phyloP scores from a whole-genome alignment of 2,797 vertebrate species.

The Chaunax sp. region DNA sequence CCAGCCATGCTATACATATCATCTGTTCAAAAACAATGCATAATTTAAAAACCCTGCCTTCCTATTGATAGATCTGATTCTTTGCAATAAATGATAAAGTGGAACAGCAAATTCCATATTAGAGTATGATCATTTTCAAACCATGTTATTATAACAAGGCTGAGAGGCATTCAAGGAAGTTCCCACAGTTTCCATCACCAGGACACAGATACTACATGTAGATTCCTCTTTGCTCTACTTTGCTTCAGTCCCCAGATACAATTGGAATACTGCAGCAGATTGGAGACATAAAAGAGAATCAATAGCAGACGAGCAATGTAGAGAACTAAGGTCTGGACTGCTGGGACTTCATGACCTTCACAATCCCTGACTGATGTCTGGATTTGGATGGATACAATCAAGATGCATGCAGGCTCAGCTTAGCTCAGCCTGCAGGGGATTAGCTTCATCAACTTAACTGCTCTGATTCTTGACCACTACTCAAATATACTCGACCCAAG shows the following conservation, averaged over 20 bases:
- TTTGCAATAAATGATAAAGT: neutral
- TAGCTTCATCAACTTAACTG: slow-evolving; percentile 50
- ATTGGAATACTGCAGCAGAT: slow-evolving; percentile 72
- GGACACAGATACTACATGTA: slow-evolving; percentile 32
- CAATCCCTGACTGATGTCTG: slow-evolving; percentile 49
- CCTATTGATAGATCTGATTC: neutral
- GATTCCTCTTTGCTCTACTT: slow-evolving; percentile 42
- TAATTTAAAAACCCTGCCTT: neutral
- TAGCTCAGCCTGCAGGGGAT: slow-evolving; percentile 51
- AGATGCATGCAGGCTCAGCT: slow-evolving; percentile 53
- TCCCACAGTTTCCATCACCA: slow-evolving; percentile 15
- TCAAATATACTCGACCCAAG: slow-evolving; percentile 27
- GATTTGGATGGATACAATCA: slow-evolving; percentile 63
- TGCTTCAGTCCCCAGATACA: slow-evolving; percentile 58
- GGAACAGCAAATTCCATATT: neutral
- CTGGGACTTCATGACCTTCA: slow-evolving; percentile 62
- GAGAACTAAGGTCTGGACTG: slow-evolving; percentile 31
- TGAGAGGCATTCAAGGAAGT: slow-evolving; percentile 19
- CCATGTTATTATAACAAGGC: slow-evolving; percentile 6
- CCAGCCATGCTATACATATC: neutral
- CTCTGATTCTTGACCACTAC: slow-evolving; percentile 28
- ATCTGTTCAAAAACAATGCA: neutral
- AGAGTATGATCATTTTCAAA: slow-evolving; percentile 19
- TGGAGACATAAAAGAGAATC: slow-evolving; percentile 75
- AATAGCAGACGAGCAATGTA: slow-evolving; percentile 59